Conservation (phyloP, 2,888 invertebrate species). For the Lamproptera curius region DNA sequence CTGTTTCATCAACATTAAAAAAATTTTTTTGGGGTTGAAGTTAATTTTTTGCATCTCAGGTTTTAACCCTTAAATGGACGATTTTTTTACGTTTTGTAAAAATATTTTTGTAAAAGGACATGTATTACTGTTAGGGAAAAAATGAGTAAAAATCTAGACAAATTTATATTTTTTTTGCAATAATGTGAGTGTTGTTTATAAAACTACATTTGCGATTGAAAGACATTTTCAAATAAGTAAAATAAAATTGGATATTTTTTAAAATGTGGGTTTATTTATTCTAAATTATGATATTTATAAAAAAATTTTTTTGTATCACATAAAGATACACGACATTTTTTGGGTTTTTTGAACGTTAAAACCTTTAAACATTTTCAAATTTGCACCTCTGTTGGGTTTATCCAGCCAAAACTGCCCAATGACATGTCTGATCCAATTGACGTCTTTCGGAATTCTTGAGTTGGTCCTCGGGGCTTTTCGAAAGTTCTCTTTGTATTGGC, state of each 20-base stretch:
- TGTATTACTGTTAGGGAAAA: slow-evolving; percentile 30
- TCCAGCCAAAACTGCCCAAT: slow-evolving; percentile 29
- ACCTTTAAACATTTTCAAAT: slow-evolving; percentile 33
- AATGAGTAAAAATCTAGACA: slow-evolving; percentile 32
- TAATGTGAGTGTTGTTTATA: slow-evolving; percentile 34
- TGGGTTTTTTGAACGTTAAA: slow-evolving; percentile 35
- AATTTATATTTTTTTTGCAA: slow-evolving; percentile 31
- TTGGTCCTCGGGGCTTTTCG: slow-evolving; percentile 34
- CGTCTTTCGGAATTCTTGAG: slow-evolving; percentile 34
- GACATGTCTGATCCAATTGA: slow-evolving; percentile 30
- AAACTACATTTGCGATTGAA: slow-evolving; percentile 35
- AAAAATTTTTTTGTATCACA: slow-evolving; percentile 38
- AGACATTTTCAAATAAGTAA: slow-evolving; percentile 32
- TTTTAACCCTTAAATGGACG: slow-evolving; percentile 27
- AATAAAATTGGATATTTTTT: slow-evolving; percentile 33
- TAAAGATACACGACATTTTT: slow-evolving; percentile 39
- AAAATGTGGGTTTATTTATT: slow-evolving; percentile 33
- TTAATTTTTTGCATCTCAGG: too few relatives aligned
- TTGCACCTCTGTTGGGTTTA: slow-evolving; percentile 31
- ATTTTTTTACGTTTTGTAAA: too few relatives aligned
- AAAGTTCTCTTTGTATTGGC: slow-evolving; percentile 34
- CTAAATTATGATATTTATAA: slow-evolving; percentile 36
- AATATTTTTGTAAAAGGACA: too few relatives aligned
- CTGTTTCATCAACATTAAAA: too few relatives aligned
- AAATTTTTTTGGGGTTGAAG: too few relatives aligned